Percentiles rank a stretch among this genome's conserved stretches.
phyloP scores from a whole-genome alignment of 2,113 vertebrate genomes.

The Lasiurus cinereus region DNA sequence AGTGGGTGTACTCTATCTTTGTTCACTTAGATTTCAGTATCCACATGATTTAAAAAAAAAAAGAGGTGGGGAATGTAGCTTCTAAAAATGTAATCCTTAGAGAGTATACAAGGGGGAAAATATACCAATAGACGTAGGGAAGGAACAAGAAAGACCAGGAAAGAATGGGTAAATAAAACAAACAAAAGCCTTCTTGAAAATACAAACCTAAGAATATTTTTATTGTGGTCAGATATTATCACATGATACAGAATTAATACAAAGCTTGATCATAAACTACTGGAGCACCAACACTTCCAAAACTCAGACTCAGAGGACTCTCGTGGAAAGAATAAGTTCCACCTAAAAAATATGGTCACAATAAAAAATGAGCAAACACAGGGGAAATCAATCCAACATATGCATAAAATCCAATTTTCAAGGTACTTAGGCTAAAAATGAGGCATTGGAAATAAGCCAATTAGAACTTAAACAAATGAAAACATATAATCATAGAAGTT shows the following conservation, averaged over 20 bases:
- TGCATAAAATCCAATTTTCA: background rate
- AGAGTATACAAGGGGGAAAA: background rate
- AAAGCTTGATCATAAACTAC: background rate
- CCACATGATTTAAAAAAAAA: background rate
- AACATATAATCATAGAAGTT: background rate
- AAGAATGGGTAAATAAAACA: background rate
- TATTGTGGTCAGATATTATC: background rate
- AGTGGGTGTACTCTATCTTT: background rate
- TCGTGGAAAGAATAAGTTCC: background rate
- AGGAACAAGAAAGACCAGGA: background rate
- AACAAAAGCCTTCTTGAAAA: background rate
- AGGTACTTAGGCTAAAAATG: conserved; percentile 8
- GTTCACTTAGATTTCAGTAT: background rate
- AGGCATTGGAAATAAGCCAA: background rate
- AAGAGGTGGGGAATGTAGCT: background rate
- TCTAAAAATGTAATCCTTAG: background rate
- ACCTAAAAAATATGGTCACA: background rate
- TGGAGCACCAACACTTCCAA: background rate
- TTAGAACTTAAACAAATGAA: background rate
- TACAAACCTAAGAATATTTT: background rate
- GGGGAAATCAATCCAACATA: background rate
- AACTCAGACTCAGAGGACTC: background rate
- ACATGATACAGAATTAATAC: background rate
- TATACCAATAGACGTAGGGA: background rate
- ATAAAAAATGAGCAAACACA: background rate